Conservation (phyloP, 2,113 vertebrate genomes). For the Sinocyclocheilus grahami region DNA sequence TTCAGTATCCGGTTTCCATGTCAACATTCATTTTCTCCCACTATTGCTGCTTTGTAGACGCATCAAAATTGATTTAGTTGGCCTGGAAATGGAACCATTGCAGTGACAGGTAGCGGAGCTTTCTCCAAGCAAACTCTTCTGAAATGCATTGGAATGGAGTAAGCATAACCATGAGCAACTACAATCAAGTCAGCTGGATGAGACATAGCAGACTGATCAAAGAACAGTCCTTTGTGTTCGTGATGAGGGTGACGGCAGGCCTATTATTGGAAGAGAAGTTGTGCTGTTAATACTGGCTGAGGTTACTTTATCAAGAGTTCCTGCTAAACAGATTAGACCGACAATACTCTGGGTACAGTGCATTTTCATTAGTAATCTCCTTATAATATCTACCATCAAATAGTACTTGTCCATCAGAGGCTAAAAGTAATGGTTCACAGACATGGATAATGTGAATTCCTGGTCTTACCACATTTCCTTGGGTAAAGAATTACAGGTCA, state of each 20-base stretch:
- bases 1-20: background rate
- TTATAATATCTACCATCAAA: background rate
- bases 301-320: background rate
- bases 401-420: background rate
- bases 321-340: background rate
- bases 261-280: background rate
- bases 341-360: background rate
- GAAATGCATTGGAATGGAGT: slow-evolving; percentile 15
- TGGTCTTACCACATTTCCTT: background rate
- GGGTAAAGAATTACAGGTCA: background rate
- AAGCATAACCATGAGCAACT: slow-evolving; percentile 6
- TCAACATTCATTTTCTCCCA: slow-evolving; percentile 27
- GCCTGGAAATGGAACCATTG: slow-evolving; percentile 20
- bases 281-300: background rate
- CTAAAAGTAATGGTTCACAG: background rate
- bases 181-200: background rate
- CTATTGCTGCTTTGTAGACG: background rate
- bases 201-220: slow-evolving; percentile 18
- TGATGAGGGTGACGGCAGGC: background rate
- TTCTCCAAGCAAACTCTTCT: slow-evolving; percentile 21
- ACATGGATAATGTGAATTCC: slow-evolving; percentile 11
- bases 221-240: background rate
- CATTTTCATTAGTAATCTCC: background rate
- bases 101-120: slow-evolving; percentile 9
- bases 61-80: slow-evolving; percentile 22